phyloP scores from a whole-genome alignment of 2,797 vertebrate species.

The Epinephelus malabaricus region DNA sequence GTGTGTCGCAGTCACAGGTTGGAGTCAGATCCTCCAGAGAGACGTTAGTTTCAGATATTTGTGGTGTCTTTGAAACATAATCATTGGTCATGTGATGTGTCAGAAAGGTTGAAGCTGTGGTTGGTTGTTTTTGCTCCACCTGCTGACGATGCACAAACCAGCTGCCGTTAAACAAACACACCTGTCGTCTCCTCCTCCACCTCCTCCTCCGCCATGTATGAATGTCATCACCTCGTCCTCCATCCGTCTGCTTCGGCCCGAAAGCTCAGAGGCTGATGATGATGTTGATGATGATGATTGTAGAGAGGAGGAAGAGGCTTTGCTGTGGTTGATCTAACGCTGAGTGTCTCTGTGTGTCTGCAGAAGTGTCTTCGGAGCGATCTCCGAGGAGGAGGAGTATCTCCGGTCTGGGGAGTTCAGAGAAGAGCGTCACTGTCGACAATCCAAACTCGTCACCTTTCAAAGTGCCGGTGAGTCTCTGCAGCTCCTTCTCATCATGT shows the following conservation, averaged over 20 bases:
- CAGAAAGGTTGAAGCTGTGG: no score
- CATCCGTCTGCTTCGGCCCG: not conserved
- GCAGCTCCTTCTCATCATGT: not conserved
- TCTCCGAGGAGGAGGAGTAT: slow-evolving; percentile 97
- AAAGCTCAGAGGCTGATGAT: not conserved
- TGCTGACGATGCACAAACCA: no score
- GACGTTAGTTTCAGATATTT: no score
- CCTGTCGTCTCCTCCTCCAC: no score
- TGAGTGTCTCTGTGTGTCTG: slow-evolving; percentile 20
- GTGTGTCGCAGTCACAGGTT: no score
- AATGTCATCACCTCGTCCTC: not conserved
- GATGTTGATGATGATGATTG: not conserved
- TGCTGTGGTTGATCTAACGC: not conserved
- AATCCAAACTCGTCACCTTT: slow-evolving; percentile 93
- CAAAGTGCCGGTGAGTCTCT: slow-evolving; percentile 92
- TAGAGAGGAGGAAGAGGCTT: not conserved
- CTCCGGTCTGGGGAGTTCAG: slow-evolving; percentile 92
- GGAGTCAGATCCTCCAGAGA: no score
- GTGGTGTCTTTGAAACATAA: no score
- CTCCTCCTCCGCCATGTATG: not conserved
- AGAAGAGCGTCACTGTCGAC: slow-evolving; percentile 91
- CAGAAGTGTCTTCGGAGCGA: slow-evolving; percentile 93
- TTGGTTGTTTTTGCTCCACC: no score
- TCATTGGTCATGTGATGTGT: no score
- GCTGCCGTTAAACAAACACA: no score